Conservation (phyloP, 2,797 vertebrate species). For the Crypturellus tataupa region DNA sequence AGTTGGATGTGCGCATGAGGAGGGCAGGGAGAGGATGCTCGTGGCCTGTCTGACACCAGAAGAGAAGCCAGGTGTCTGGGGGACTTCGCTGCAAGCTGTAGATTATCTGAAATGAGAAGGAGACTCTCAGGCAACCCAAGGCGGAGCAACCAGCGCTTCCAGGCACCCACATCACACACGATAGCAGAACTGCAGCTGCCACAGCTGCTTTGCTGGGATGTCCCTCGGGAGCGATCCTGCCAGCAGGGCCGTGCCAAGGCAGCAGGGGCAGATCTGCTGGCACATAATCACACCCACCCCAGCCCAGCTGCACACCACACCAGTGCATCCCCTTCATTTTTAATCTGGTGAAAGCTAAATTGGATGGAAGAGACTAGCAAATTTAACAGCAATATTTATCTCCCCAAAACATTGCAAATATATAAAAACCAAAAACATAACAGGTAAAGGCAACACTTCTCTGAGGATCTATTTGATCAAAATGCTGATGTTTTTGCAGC, state of each 20-base stretch:
- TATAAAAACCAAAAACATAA: neutral
- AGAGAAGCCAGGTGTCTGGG: neutral
- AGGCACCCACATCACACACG: neutral
- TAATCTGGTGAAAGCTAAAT: neutral
- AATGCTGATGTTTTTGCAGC: neutral
- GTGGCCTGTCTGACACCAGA: fast-evolving
- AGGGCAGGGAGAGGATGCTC: neutral
- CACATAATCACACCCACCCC: neutral
- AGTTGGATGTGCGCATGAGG: neutral
- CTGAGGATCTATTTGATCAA: neutral
- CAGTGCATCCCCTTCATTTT: neutral
- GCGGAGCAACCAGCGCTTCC: neutral
- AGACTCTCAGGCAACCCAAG: neutral
- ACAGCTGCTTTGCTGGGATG: neutral
- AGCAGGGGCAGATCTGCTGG: neutral
- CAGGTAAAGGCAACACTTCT: neutral
- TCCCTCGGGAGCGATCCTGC: fast-evolving
- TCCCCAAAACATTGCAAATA: neutral
- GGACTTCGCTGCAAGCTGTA: neutral
- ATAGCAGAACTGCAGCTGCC: neutral
- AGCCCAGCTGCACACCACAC: neutral
- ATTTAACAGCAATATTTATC: neutral
- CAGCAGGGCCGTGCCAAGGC: neutral
- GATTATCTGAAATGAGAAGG: neutral
- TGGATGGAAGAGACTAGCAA: neutral